Evolutionary conservation across 2,797 vertebrate species (phyloP).

Genomic region (Agapornis canus): DNA sequence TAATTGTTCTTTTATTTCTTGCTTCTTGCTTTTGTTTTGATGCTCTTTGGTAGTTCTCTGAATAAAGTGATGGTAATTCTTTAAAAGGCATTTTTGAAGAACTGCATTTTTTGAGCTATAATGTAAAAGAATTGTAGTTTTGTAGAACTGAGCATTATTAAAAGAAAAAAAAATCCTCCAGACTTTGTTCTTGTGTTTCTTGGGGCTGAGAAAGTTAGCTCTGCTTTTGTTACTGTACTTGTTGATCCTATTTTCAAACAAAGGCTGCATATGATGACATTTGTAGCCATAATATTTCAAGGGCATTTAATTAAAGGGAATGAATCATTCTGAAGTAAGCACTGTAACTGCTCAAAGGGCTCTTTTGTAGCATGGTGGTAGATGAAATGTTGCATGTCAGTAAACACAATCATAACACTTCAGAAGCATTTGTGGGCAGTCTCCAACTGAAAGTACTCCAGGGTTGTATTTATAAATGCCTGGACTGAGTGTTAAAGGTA

Average conservation of each 20-base stretch:
- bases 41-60: not conserved
- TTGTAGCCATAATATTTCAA: slow-evolving; percentile 23
- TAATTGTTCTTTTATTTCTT: not conserved
- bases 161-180: not conserved
- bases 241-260: slow-evolving; percentile 34
- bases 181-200: not conserved
- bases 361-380: not conserved
- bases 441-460: not conserved
- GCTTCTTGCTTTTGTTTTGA: slow-evolving; percentile 23
- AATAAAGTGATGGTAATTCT: not conserved
- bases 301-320: slow-evolving; percentile 49
- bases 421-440: not conserved
- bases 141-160: not conserved
- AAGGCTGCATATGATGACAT: slow-evolving; percentile 25
- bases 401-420: not conserved
- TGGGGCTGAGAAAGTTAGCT: not conserved
- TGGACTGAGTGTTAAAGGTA: not conserved
- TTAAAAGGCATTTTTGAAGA: not conserved
- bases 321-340: slow-evolving; percentile 1
- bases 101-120: not conserved
- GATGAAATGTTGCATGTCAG: not conserved
- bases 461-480: not conserved
- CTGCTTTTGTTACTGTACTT: slow-evolving; percentile 14
- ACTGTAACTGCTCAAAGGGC: not conserved
- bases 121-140: not conserved